Evolutionary conservation across 2,888 invertebrate genomes (phyloP), one percentile per base, ranked within the genome.

Genomic region (Limulus polyphemus): DNA sequence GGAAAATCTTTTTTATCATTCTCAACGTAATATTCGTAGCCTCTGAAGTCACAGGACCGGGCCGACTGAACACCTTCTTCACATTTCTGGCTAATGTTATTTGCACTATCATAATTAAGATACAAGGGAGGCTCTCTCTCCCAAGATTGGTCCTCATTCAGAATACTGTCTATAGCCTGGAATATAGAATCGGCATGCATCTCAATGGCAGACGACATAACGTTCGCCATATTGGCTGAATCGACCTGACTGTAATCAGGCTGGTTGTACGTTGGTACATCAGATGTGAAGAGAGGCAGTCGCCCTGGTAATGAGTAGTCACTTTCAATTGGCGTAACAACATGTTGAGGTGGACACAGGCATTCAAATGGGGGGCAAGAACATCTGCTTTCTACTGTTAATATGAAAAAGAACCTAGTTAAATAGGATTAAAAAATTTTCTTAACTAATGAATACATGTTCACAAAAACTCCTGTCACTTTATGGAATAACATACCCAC

Each of bases 281-380:
- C 17, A n/a, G 51, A 51, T 32, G 32, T 32, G 32, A 32, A 32
- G 32, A 7, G 32, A 32, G 7, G 32, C 32, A 32, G 32, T 32
- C 32, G 32, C 32, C 32, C 32, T 32, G 32, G 32, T 3, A 32
- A 32, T 2, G 32, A 32, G 14, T 51, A 51, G 9, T 14, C 51
- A 14, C 14, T 13, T 11, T 16, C 12, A 13, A 14, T 16, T 11
- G 54, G 3, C 11, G 17, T 32, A 11, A 54, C 13, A 13, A 11
- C 17, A 11, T 54, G 54, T 11, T 32, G 16, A 54, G 56, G 54
- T 10, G 63, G 55, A 57, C 69, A 69, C 0, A 67, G 58, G 48
- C 69, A 69, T 61, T 69, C 69, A 51, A 68, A 69, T 10, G 69
- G 69, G 10, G 69, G 67, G 55, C 69, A 69, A 55, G 68, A 69